Evolutionary conservation across 2,888 invertebrate species (phyloP).

Genomic region (Frankliniella fusca): DNA sequence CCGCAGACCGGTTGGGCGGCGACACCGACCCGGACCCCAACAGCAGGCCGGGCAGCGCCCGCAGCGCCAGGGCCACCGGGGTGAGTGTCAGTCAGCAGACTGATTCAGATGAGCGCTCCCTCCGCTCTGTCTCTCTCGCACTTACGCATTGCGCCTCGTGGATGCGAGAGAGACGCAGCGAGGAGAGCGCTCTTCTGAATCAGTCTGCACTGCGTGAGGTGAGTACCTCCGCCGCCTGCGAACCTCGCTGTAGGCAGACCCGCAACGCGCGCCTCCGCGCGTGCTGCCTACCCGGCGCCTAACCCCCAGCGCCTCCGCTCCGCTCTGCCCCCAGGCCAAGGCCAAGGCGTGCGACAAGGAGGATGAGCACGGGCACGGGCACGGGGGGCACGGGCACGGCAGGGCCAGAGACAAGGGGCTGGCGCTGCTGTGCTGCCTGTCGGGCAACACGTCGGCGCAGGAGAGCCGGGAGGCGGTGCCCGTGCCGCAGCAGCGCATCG

Average conservation of each 20-base stretch:
- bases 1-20: too few relatives aligned
- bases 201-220: too few relatives aligned
- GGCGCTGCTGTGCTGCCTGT: slow-evolving; percentile 3
- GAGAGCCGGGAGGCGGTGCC: background rate
- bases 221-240: background rate
- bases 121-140: too few relatives aligned
- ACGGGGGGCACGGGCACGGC: background rate
- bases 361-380: background rate
- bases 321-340: background rate
- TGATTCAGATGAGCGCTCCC: too few relatives aligned
- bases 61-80: background rate
- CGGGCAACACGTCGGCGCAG: slow-evolving; percentile 5
- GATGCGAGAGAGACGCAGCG: too few relatives aligned
- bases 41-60: background rate
- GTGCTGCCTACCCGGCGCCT: background rate
- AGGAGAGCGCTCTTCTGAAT: too few relatives aligned
- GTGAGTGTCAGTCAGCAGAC: too few relatives aligned
- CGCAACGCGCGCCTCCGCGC: background rate
- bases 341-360: background rate
- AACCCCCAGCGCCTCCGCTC: background rate
- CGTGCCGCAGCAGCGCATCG: background rate
- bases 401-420: background rate
- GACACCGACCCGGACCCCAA: too few relatives aligned
- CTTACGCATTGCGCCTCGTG: too few relatives aligned
- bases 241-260: background rate